phyloP scores from a whole-genome alignment of 2,113 vertebrate genomes.

The Rattus rattus region DNA sequence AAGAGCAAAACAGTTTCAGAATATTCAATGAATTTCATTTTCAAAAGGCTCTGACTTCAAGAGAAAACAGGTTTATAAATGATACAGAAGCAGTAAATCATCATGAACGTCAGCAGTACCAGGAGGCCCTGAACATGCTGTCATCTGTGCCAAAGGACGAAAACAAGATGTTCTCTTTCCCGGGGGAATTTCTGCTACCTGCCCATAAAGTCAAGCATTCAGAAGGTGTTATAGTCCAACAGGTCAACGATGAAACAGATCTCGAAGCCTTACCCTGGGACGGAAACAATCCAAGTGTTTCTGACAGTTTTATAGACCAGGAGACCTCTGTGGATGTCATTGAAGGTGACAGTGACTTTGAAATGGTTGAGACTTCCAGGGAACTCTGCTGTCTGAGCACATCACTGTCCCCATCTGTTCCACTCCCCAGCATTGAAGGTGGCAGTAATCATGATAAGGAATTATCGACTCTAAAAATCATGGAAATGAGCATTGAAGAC shows the following conservation, averaged over 20 bases:
- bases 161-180: fast-evolving
- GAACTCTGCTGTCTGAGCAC: slow-evolving; percentile 71
- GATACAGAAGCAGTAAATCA: background rate
- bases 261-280: background rate
- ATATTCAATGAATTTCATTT: background rate
- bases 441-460: slow-evolving; percentile 8
- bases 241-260: slow-evolving; percentile 41
- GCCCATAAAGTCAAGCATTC: slow-evolving; percentile 47
- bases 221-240: slow-evolving; percentile 30
- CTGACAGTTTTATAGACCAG: background rate
- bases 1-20: fast-evolving
- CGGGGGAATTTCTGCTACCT: background rate
- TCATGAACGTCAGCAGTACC: slow-evolving; percentile 63
- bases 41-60: background rate
- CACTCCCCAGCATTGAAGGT: background rate
- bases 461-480: slow-evolving; percentile 52
- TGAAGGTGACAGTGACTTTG: slow-evolving; percentile 62
- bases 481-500: slow-evolving; percentile 51
- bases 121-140: slow-evolving; percentile 17
- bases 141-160: slow-evolving; percentile 13
- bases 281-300: slow-evolving; percentile 50
- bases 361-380: slow-evolving; percentile 44
- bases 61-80: background rate
- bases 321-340: slow-evolving; percentile 56
- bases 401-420: slow-evolving; percentile 30